A percentile compares a stretch with the other conserved stretches of the same genome.
Conservation (phyloP, 2,888 invertebrate genomes). For the Disparrhopalites patrizii region DNA sequence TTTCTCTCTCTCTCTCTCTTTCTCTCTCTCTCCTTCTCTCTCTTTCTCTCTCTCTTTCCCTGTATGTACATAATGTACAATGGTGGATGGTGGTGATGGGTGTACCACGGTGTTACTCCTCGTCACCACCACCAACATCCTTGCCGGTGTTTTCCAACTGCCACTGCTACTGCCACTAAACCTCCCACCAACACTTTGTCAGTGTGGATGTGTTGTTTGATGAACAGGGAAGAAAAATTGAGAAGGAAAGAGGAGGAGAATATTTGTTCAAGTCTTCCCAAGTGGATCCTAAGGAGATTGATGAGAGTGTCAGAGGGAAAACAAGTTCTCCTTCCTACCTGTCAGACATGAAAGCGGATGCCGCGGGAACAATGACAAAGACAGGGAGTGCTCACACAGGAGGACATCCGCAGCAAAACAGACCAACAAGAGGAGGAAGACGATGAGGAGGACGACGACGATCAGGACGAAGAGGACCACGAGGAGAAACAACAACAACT, state of each 20-base stretch:
- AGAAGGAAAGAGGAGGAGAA: conserved; percentile 14
- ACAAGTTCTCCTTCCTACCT: conserved; percentile 13
- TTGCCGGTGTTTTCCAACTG: too few relatives aligned
- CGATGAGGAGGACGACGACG: background rate
- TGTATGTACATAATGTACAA: too few relatives aligned
- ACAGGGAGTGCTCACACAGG: conserved; percentile 11
- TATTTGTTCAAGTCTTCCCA: conserved; percentile 21
- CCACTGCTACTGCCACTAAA: too few relatives aligned
- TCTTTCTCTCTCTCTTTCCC: too few relatives aligned
- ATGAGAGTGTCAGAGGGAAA: conserved; percentile 24
- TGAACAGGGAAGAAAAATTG: conserved; percentile 20
- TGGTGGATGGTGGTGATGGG: too few relatives aligned
- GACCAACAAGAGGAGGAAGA: background rate
- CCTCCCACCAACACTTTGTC: background rate
- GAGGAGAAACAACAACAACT: background rate
- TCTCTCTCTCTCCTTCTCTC: background rate
- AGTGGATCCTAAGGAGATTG: conserved; percentile 25
- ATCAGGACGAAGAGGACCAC: background rate
- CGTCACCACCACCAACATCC: too few relatives aligned
- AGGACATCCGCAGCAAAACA: conserved; percentile 3
- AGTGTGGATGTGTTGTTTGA: conserved; percentile 8
- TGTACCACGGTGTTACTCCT: too few relatives aligned
- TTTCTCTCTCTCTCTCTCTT: background rate
- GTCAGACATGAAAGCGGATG: conserved; percentile 8
- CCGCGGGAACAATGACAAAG: conserved; percentile 25